Conservation (phyloP, 2,797 vertebrate species). For the Toxotes lorentzi region DNA sequence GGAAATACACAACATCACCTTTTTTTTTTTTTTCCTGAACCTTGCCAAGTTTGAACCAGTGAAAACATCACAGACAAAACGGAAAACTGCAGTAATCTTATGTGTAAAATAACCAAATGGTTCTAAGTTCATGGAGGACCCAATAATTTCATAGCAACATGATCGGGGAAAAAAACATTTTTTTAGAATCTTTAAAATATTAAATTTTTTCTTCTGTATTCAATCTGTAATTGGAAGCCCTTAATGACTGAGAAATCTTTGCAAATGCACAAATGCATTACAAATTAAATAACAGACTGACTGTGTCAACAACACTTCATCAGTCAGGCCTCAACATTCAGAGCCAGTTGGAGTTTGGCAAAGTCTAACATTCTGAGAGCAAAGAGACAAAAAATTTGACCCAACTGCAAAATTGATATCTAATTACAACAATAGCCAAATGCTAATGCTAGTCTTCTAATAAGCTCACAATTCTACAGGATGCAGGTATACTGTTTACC, state of each 20-base stretch:
- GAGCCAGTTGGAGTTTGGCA: not conserved
- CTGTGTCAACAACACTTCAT: not conserved
- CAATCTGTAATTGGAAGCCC: too few relatives aligned
- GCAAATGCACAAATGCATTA: too few relatives aligned
- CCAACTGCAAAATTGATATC: not conserved
- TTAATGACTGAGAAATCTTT: too few relatives aligned
- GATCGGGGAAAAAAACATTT: not conserved
- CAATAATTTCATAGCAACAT: not conserved
- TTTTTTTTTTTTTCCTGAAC: not conserved
- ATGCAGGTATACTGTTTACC: not conserved
- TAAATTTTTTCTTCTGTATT: not conserved
- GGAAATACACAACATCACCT: not conserved
- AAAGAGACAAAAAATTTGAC: not conserved
- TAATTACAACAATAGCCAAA: too few relatives aligned
- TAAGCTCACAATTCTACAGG: too few relatives aligned
- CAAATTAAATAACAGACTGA: not conserved
- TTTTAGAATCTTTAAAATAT: not conserved
- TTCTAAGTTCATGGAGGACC: not conserved
- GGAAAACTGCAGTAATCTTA: not conserved
- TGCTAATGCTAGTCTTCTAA: too few relatives aligned
- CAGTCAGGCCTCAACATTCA: not conserved
- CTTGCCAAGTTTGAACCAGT: not conserved
- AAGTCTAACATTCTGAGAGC: not conserved
- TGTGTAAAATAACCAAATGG: not conserved
- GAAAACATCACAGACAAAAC: not conserved